phyloP scores from a whole-genome alignment of 1,140 invertebrate genomes.

The Diprion similis region DNA sequence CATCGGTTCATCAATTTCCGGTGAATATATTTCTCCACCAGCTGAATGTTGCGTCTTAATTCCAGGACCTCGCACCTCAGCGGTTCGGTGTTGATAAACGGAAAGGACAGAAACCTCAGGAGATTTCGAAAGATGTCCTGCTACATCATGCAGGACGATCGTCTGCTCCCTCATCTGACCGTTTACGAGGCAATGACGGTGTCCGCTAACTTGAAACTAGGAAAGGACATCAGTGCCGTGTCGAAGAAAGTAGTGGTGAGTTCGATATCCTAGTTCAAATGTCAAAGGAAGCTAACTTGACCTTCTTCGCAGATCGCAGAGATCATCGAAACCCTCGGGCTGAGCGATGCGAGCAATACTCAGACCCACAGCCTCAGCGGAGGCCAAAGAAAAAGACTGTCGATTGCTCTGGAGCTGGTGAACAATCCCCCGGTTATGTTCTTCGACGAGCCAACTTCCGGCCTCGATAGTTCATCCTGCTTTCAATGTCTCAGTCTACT shows the following conservation, averaged over 20 bases:
- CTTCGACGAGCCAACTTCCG: constrained; percentile 97
- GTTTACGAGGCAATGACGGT: constrained; percentile 90
- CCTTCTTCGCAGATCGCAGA: constrained; percentile 68
- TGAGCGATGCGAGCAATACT: constrained; percentile 80
- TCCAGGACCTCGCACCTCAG: constrained; percentile 76
- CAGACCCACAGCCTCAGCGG: constrained; percentile 84
- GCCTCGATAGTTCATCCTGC: constrained; percentile 91
- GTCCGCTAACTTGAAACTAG: constrained; percentile 90
- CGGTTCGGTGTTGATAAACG: constrained; percentile 83
- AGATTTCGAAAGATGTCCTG: constrained; percentile 91
- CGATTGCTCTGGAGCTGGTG: constrained; percentile 86
- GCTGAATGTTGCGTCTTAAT: constrained; percentile 26
- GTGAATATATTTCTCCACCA: too few relatives aligned
- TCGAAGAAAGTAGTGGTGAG: constrained; percentile 77
- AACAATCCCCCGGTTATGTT: constrained; percentile 96
- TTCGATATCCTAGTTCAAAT: neutral
- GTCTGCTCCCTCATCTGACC: constrained; percentile 85
- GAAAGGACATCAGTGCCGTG: constrained; percentile 75
- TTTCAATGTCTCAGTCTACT: constrained; percentile 88
- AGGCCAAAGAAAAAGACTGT: constrained; percentile 91
- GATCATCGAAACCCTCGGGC: constrained; percentile 80
- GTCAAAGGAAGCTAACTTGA: neutral
- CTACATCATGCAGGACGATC: constrained; percentile 97
- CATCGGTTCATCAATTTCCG: too few relatives aligned
- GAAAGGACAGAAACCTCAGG: constrained; percentile 83